Base-by-base conservation (phyloP, 2,888 invertebrate genomes). In the Pegoplata infirma region DNA sequence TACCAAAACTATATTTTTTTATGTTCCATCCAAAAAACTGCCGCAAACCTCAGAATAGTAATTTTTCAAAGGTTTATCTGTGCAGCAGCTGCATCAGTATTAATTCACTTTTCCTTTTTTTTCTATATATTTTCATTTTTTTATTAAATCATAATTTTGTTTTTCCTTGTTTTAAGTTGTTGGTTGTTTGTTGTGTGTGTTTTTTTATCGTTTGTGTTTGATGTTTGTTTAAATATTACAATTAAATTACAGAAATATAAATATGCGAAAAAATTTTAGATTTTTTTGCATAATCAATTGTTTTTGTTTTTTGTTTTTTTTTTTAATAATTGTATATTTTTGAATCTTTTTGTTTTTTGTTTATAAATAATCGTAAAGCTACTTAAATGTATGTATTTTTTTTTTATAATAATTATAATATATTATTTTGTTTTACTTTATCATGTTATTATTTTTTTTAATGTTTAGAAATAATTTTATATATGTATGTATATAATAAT, bases 321-420 rank as follows among this genome's bases (percentile, higher is more conserved):
- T 74, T 72, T 81, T 81, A 77, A 74, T 80, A 74, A 79, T 80
- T 81, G 74, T 81, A 78, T 81, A 79, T 79, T 64, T 79, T 81
- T 77, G 72, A 77, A 67, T 75, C 55, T 71, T 79, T 80, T 76
- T 80, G 61, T 82, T 76, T 72, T 53, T 79, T 80, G 78, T 81
- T 82, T 83, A 83, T 83, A 83, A 83, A 82, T 83, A 83, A 82
- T 79, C 81, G 82, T 82, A 82, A 83, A 82, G 81, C 82, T 83
- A 82, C 81, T 83, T 83, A 82, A 78, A 74, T 67, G 53, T 80
- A 76, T 73, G 73, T 80, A 68, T 69, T 81, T 75, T 71, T 76
- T 67, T 67, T 69, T 76, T 69, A 69, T 76, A 64, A 71, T 76
- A 72, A 80, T 80, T 64, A 73, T 74, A 68, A 71, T 74, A 74